Evolutionary conservation across 92 coral and sea anemone genomes (phyloP), one percentile per base, ranked within the genome.

Genomic region (Isaurus tuberculatus): DNA sequence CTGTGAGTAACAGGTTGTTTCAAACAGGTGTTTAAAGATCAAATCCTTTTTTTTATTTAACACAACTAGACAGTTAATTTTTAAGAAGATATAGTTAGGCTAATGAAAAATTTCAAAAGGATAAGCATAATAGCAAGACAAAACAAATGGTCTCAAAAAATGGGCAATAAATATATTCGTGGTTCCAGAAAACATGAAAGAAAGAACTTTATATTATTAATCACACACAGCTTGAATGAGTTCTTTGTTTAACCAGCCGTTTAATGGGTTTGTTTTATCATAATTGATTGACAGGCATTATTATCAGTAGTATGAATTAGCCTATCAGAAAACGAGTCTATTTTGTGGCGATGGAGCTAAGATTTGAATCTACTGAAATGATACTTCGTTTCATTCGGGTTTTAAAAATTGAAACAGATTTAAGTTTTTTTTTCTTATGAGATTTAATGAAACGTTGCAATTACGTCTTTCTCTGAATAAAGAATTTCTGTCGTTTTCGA

Each of bases 231-330:
- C 64, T 57, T 36, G 30, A 15, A 15, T 5, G 22, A 27, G 49
- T 57, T 58, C 64, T 28, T 26, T 77, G 67, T 77, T 57, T 60
- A 16, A 25, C 82, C 82, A 60, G 55, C 51, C 81, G 82, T 32
- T 22, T 61, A 77, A 77, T 77, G 67, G 37, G 51, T 20, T 4
- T 55, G 40, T 34, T 36, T 58, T 64, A 58, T 53, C 55, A 33
- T 23, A 33, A 11, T 72, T 72, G 70, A 61, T 34, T 60, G 68
- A 60, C 68, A 61, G 33, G 4, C 51, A 77, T 16, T 19, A 63
- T 10, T 26, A 26, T 9, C 69, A 29, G 27, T 63, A 63, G 69
- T 63, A 10, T 19, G 33, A 4, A 3, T 32, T 40, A 34, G 33
- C 82, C 53, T 57, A 57, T 57, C 51, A 55, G 11, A 23, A 23